These are phyloP conservation scores for Myotis davidii DNA, from an alignment of 2,113 vertebrate genomes.

Conservation along the genomic window DNA sequence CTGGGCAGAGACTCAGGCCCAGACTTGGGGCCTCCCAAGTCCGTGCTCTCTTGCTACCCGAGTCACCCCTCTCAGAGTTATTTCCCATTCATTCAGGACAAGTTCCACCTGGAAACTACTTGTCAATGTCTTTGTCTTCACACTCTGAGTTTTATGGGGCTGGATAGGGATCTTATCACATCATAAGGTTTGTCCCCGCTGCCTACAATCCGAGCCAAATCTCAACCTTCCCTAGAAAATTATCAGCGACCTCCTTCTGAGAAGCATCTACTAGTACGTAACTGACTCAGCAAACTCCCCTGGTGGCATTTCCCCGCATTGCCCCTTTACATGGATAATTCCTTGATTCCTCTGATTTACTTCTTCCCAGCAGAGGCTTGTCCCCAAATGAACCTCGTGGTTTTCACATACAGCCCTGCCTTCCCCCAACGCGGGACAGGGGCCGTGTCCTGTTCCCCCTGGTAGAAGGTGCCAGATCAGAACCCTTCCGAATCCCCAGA, in stretches of 20 bases:
- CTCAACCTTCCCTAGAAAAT: slow-evolving; percentile 45
- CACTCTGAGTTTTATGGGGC: background rate
- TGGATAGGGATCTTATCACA: background rate
- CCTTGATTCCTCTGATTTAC: slow-evolving; percentile 50
- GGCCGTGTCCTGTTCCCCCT: background rate
- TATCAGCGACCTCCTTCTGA: slow-evolving; percentile 5
- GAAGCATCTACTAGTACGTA: background rate
- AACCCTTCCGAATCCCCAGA: background rate
- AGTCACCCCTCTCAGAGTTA: background rate
- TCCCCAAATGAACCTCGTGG: slow-evolving; percentile 62
- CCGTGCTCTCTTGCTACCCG: accelerated
- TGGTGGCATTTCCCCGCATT: background rate
- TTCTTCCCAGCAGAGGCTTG: slow-evolving; percentile 53
- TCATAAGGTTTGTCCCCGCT: background rate
- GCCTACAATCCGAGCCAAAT: background rate
- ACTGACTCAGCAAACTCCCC: background rate
- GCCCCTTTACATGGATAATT: background rate
- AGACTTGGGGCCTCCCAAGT: background rate
- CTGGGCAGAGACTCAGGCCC: background rate
- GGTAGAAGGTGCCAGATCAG: background rate
- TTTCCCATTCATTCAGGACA: background rate
- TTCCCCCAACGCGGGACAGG: background rate
- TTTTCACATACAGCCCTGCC: background rate
- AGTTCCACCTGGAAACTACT: background rate
- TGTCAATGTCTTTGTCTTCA: background rate